These are phyloP conservation scores for Struthio camelus DNA, from an alignment of 2,113 vertebrate genomes.

Conservation along the genomic window DNA sequence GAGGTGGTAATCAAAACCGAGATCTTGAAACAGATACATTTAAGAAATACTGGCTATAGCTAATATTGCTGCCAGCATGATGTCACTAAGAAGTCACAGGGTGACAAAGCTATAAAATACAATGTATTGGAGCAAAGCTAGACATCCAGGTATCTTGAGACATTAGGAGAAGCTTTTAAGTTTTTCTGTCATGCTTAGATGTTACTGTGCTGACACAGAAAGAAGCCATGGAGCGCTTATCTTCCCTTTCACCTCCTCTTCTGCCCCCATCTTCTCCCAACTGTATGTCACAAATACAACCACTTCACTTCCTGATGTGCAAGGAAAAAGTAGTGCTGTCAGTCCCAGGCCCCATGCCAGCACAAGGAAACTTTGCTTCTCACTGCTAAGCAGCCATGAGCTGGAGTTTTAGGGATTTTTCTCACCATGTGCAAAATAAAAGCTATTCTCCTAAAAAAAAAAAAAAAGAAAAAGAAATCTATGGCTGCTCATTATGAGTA, in stretches of 20 bases:
- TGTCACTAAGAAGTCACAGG: neutral
- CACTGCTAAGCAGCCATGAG: neutral
- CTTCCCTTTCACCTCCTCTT: neutral
- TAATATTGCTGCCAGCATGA: neutral
- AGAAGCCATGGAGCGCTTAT: neutral
- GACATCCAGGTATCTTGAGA: neutral
- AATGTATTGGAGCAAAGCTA: neutral
- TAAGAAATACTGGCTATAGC: neutral
- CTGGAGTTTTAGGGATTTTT: neutral
- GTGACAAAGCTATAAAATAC: neutral
- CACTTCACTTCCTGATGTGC: neutral
- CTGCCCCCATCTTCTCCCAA: neutral
- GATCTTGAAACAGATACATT: fast-evolving
- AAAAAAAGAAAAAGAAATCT: neutral
- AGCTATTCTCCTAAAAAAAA: neutral
- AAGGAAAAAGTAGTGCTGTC: neutral
- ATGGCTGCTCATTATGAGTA: neutral
- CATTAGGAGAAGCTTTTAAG: neutral
- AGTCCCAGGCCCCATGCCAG: neutral
- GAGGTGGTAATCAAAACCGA: neutral
- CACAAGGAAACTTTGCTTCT: fast-evolving
- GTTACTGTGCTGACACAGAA: neutral
- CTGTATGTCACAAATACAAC: neutral
- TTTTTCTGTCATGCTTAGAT: neutral
- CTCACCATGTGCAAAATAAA: neutral